Base-by-base conservation (phyloP, 2,797 vertebrate genomes). In the Galagoides demidoff region DNA sequence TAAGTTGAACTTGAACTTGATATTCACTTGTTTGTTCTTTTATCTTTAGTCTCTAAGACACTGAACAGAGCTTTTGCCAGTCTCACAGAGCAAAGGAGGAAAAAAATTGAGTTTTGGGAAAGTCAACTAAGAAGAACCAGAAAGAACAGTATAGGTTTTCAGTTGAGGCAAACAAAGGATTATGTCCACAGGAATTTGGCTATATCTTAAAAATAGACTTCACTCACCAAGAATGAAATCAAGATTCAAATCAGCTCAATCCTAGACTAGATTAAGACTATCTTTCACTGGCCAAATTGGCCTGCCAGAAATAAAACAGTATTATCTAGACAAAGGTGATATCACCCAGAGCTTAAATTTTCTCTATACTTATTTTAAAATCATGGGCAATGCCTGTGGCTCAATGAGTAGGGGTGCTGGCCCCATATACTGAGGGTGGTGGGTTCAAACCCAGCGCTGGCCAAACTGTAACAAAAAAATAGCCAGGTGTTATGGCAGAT, bases 1-100 rank as follows among this genome's bases (percentile, higher is more conserved):
- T 76, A 89, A 81, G 6, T 90, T 45, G 37, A 90, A 92, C 39
- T 90, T 45, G 37, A 90, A 92, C 39, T 77, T 70, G 43, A 52
- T 64, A 71, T 25, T 91, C 29, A 88, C 73, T 14, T 73, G 10
- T 55, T 85, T 89, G 78, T 52, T 16, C 13, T 37, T 89, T 93
- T 43, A 29, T 1, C 29, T 61, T 4, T 89, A 82, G 63, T 66
- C 0, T 29, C 2, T 29, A n/a, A 91, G 49, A 49, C 45, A 37
- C 5, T 70, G 29, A 76, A 20, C 17, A 68, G 90, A 59, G 9
- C 34, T 77, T 57, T 71, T 78, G 70, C 19, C 55, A 64, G 71
- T 64, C 37, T 88, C 64, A 79, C 16, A 64, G 68, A 45, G 14
- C 49, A 52, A 17, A 9, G 83, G 31, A 57, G 52, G 63, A 73